phyloP scores from a whole-genome alignment of 2,113 vertebrate genomes.

The Zosterops japonicus region DNA sequence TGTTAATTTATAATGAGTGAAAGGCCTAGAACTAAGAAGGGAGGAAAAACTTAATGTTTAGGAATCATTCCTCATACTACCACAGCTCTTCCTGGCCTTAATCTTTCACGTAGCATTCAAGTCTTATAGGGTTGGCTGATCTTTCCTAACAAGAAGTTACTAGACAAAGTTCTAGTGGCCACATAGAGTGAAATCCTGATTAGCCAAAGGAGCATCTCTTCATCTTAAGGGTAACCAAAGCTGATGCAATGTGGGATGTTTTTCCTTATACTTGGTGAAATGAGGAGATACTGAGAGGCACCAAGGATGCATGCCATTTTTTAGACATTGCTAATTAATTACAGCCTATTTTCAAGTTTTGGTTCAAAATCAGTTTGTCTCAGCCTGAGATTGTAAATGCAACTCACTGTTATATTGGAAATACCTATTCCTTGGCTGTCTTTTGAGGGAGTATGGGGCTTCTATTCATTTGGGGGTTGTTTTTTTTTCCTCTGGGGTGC shows the following conservation, averaged over 20 bases:
- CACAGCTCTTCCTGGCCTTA: neutral
- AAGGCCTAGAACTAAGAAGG: neutral
- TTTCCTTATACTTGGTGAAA: constrained; percentile 2
- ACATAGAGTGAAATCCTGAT: neutral
- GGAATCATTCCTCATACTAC: neutral
- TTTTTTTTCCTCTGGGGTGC: neutral
- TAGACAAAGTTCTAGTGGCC: neutral
- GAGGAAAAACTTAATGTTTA: neutral
- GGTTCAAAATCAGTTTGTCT: neutral
- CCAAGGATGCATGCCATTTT: neutral
- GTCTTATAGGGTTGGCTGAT: neutral
- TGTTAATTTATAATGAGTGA: neutral
- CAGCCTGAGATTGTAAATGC: neutral
- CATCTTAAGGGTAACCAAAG: constrained; percentile 30
- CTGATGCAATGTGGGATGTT: constrained; percentile 38
- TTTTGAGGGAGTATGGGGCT: neutral
- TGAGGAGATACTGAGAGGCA: constrained; percentile 50
- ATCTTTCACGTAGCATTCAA: neutral
- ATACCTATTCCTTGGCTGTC: neutral
- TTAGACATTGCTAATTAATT: constrained; percentile 39
- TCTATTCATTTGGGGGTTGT: neutral
- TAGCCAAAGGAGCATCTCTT: neutral
- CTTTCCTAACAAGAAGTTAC: neutral
- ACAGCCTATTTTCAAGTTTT: neutral
- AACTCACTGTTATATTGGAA: neutral